Conservation (phyloP, 64 coral and sea anemone genomes). For the Dendronephthya gigantea region DNA sequence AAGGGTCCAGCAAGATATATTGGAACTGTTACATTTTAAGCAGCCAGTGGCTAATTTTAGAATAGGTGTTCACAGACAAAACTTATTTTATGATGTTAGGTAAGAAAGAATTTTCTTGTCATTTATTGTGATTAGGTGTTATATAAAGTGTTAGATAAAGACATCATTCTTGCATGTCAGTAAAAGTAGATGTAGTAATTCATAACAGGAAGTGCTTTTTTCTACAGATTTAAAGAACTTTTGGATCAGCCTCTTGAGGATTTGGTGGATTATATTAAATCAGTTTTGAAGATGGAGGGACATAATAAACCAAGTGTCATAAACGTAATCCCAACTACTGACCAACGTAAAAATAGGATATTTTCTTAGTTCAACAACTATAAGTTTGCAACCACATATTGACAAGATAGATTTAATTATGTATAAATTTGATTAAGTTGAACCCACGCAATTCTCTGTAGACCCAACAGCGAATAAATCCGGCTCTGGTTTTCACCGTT, state of each 20-base stretch:
- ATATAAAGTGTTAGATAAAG: too few species aligned
- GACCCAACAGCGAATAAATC: too few species aligned
- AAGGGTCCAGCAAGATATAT: slow-evolving; percentile 70
- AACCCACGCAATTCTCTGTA: too few species aligned
- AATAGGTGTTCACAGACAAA: slow-evolving; percentile 57
- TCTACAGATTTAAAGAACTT: slow-evolving; percentile 78
- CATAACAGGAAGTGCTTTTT: not conserved
- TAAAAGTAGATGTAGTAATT: not conserved
- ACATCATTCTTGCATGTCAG: not conserved
- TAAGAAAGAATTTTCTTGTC: slow-evolving; percentile 27
- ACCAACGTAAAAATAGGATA: too few species aligned
- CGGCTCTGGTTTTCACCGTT: too few species aligned
- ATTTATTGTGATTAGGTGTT: not conserved
- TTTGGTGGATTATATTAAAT: slow-evolving; percentile 56
- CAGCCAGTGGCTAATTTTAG: slow-evolving; percentile 59
- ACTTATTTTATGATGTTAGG: slow-evolving; percentile 94
- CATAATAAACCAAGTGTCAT: not conserved
- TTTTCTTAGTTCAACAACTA: too few species aligned
- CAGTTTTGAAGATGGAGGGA: slow-evolving; percentile 31
- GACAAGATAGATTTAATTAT: too few species aligned
- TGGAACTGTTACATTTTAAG: slow-evolving; percentile 39
- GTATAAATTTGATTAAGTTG: too few species aligned
- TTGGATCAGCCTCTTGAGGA: slow-evolving; percentile 64
- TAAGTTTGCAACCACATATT: too few species aligned
- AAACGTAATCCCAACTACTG: too few species aligned